These are phyloP conservation scores for Ormyrus rosae DNA, from an alignment of 2,888 invertebrate genomes.

Conservation along the genomic window DNA sequence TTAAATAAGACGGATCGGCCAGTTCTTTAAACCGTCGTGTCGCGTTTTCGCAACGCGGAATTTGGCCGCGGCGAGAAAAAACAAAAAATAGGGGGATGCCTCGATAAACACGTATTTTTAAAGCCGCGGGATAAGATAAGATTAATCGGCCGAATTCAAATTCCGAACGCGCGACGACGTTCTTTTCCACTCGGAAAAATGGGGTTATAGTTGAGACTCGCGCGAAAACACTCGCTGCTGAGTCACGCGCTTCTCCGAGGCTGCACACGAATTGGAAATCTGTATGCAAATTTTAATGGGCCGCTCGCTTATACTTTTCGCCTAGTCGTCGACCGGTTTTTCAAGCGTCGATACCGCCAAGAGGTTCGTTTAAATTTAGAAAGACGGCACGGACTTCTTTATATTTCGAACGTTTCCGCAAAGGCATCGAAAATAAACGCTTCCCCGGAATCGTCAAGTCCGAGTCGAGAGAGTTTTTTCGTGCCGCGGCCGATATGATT, in stretches of 20 bases:
- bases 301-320: background rate
- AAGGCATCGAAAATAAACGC: too few species aligned
- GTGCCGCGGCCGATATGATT: too few species aligned
- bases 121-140: slow-evolving; percentile 22
- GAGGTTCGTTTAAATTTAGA: too few species aligned
- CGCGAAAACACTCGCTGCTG: slow-evolving; percentile 14
- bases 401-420: background rate
- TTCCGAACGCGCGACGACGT: background rate
- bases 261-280: background rate
- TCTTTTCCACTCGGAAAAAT: slow-evolving; percentile 48
- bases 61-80: background rate
- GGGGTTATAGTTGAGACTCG: slow-evolving; percentile 22
- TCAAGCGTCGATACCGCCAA: too few species aligned
- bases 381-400: too few species aligned
- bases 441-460: too few species aligned
- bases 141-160: slow-evolving; percentile 2
- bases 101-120: too few species aligned
- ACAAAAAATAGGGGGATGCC: background rate
- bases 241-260: slow-evolving; percentile 12
- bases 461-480: too few species aligned
- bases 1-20: too few species aligned
- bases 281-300: slow-evolving; percentile 10
- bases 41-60: too few species aligned
- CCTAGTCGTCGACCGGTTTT: too few species aligned
- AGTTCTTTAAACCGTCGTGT: too few species aligned